Percentiles rank a stretch among this genome's conserved stretches.
Conservation (phyloP, 2,888 invertebrate genomes). For the Gymnocheta viridis region DNA sequence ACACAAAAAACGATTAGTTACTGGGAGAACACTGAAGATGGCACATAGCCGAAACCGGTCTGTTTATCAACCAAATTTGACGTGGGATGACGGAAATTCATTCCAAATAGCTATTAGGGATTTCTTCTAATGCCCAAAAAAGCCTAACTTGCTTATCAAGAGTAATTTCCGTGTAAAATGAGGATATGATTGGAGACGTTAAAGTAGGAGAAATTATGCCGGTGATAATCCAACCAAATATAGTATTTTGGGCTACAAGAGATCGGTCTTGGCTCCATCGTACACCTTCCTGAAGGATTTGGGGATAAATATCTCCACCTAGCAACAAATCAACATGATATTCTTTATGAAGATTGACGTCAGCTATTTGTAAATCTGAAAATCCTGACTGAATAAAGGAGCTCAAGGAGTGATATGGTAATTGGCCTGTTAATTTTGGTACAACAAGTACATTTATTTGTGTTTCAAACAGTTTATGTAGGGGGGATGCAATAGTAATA, state of each 20-base stretch:
- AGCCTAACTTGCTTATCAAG: constrained; percentile 1
- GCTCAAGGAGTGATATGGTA: background rate
- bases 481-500: too few relatives aligned
- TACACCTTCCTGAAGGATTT: background rate
- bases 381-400: background rate
- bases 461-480: too few relatives aligned
- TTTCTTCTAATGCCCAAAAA: background rate
- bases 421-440: too few relatives aligned
- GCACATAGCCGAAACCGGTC: too few relatives aligned
- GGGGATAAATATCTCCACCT: background rate
- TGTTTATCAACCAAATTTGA: too few relatives aligned
- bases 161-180: background rate
- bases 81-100: too few relatives aligned
- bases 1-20: too few relatives aligned
- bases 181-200: background rate
- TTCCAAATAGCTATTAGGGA: too few relatives aligned
- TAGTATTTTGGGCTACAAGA: background rate
- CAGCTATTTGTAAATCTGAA: background rate
- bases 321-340: background rate
- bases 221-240: background rate
- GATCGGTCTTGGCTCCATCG: background rate
- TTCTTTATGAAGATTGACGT: background rate
- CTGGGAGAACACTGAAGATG: too few relatives aligned
- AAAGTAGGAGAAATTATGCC: background rate
- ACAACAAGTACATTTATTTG: too few relatives aligned